Percentiles rank a stretch among this genome's conserved stretches.
phyloP scores from a whole-genome alignment of 2,797 vertebrate genomes.

The Acrossocheilus wenchowensis region DNA sequence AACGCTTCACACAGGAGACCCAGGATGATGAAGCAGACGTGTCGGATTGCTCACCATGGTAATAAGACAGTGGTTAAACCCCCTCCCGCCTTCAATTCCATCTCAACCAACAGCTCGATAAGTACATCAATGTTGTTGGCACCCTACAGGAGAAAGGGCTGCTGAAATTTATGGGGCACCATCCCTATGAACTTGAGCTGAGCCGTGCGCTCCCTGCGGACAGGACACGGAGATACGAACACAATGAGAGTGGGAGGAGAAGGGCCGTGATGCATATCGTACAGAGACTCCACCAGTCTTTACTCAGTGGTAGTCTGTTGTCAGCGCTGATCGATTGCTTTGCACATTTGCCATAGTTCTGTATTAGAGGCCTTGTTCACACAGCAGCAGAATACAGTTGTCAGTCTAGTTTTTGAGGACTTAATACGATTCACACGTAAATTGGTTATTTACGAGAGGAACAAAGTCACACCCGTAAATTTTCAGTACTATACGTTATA shows the following conservation, averaged over 20 bases:
- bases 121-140: constrained; percentile 40
- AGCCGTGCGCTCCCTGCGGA: constrained; percentile 16
- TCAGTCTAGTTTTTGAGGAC: background rate
- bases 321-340: constrained; percentile 39
- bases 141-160: constrained; percentile 44
- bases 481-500: background rate
- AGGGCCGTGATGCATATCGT: constrained; percentile 22
- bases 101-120: constrained; percentile 50
- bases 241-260: constrained; percentile 50
- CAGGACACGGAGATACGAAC: constrained; percentile 27
- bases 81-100: constrained; percentile 53
- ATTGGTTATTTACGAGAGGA: background rate
- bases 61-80: constrained; percentile 71
- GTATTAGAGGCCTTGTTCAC: background rate
- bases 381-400: background rate
- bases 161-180: constrained; percentile 34
- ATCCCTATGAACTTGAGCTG: constrained; percentile 34
- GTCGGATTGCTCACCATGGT: constrained; percentile 45
- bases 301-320: constrained; percentile 21
- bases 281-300: background rate
- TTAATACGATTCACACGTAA: background rate
- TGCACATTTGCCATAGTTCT: constrained; percentile 17
- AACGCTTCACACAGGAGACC: background rate
- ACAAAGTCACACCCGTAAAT: background rate
- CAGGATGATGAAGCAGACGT: constrained; percentile 22